Conservation (phyloP, 2,888 invertebrate genomes). For the Norana najaformis region DNA sequence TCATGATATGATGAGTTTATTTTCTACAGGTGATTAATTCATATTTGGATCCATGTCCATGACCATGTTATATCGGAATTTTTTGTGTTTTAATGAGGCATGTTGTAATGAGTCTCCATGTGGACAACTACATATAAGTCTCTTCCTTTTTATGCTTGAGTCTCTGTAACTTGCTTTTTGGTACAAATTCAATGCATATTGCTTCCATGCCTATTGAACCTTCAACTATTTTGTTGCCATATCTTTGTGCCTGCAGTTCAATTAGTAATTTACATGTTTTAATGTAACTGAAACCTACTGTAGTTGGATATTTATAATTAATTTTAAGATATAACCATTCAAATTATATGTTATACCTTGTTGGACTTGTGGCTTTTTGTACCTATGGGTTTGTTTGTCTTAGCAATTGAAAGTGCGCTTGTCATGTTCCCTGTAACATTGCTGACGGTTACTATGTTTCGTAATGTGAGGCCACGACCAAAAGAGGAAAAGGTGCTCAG, state of each 20-base stretch:
- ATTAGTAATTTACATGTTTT: too few relatives aligned
- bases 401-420: conserved; percentile 17
- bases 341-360: not conserved
- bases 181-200: too few relatives aligned
- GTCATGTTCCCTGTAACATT: not conserved
- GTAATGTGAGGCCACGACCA: not conserved
- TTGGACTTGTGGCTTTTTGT: not conserved
- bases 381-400: not conserved
- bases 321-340: not conserved
- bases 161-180: too few relatives aligned
- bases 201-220: too few relatives aligned
- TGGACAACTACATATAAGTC: too few relatives aligned
- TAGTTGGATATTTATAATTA: not conserved
- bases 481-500: not conserved
- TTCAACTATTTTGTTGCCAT: not conserved
- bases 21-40: too few relatives aligned
- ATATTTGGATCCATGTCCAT: too few relatives aligned
- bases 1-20: too few relatives aligned
- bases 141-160: too few relatives aligned
- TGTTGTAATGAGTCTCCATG: too few relatives aligned
- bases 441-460: not conserved
- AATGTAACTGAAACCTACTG: not conserved
- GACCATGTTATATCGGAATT: too few relatives aligned
- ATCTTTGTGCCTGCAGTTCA: not conserved
- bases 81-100: too few relatives aligned